Percentiles rank a stretch among this genome's conserved stretches.
These are phyloP conservation scores for Danio rerio DNA, from an alignment of 2,113 vertebrate genomes.

Conservation along the genomic window GRCz12tu NC_133197.1:13598001-13598500, in stretches of 20 bases:
- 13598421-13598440: too few relatives aligned
- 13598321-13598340: slow-evolving; percentile 20
- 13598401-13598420: not conserved
- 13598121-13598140: slow-evolving; percentile 34
- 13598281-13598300: slow-evolving; percentile 17
- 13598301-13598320: slow-evolving; percentile 20
- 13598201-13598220: slow-evolving; percentile 42
- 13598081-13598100: slow-evolving; percentile 32
- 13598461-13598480: too few relatives aligned
- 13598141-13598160: slow-evolving; percentile 8
- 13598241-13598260: slow-evolving; percentile 18
- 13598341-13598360: not conserved
- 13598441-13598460: too few relatives aligned
- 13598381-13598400: not conserved
- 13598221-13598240: slow-evolving; percentile 50
- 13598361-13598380: not conserved
- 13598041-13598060: slow-evolving; percentile 28
- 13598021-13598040: not conserved
- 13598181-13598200: slow-evolving; percentile 32
- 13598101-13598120: slow-evolving; percentile 33
- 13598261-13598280: too few relatives aligned
- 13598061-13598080: slow-evolving; percentile 11
- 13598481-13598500: too few relatives aligned
- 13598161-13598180: slow-evolving; percentile 14
- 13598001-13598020: slow-evolving; percentile 8